A percentile compares a stretch with the other conserved stretches of the same genome.
Evolutionary conservation across 2,797 vertebrate genomes (phyloP).

Genomic region (Pelodytes ibericus): DNA sequence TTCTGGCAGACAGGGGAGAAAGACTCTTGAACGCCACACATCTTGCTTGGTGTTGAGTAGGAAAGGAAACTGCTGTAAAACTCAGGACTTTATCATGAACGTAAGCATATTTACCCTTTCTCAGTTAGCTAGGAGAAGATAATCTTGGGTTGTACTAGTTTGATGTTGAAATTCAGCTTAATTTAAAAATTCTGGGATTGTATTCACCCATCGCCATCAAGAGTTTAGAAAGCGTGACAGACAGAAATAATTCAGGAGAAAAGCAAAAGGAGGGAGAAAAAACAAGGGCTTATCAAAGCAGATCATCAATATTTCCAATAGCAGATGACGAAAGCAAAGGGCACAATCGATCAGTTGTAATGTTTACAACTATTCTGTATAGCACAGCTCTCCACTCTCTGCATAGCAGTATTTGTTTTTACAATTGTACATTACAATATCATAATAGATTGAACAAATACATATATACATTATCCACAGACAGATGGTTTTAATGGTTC

Average conservation of each 20-base stretch:
- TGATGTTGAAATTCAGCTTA: too few species aligned
- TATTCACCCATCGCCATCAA: too few species aligned
- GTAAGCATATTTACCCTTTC: too few species aligned
- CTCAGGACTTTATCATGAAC: too few species aligned
- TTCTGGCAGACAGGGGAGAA: too few species aligned
- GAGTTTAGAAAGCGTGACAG: too few species aligned
- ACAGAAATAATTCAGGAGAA: neutral
- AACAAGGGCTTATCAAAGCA: neutral
- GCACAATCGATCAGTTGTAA: conserved; percentile 9
- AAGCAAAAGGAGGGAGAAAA: neutral
- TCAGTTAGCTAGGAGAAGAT: too few species aligned
- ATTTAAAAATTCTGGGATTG: too few species aligned
- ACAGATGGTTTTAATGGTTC: conserved; percentile 8
- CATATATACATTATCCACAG: conserved; percentile 48
- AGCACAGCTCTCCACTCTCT: conserved; percentile 30
- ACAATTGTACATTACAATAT: conserved; percentile 52
- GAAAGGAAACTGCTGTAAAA: too few species aligned
- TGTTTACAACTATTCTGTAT: conserved; percentile 39
- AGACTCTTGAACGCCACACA: too few species aligned
- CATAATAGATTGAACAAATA: conserved; percentile 33
- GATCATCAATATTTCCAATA: conserved; percentile 1
- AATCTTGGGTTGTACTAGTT: too few species aligned
- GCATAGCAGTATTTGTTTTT: conserved; percentile 28
- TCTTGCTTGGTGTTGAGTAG: too few species aligned
- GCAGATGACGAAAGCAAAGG: conserved; percentile 8